Percentiles rank a stretch among this genome's conserved stretches.
Evolutionary conservation across 1,140 invertebrate genomes (phyloP).

Genomic region (Caenorhabditis elegans): WBcel235 BX284605.5:2494501-2495000

Average conservation of each 20-base stretch:
- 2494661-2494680: neutral
- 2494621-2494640: constrained; percentile 38
- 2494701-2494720: neutral
- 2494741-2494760: too few relatives aligned
- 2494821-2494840: neutral
- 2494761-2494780: neutral
- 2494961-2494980: neutral
- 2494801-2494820: neutral
- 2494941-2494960: too few relatives aligned
- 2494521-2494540: neutral
- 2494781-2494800: neutral
- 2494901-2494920: too few relatives aligned
- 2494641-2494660: neutral
- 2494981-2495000: neutral
- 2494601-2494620: constrained; percentile 39
- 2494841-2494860: neutral
- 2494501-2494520: neutral
- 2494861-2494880: neutral
- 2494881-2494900: too few relatives aligned
- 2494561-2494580: constrained; percentile 31
- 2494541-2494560: neutral
- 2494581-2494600: neutral
- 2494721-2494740: neutral
- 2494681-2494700: neutral
- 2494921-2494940: too few relatives aligned